These are phyloP conservation scores for Bungarus multicinctus DNA, from an alignment of 2,113 vertebrate genomes.

Conservation along the genomic window DNA sequence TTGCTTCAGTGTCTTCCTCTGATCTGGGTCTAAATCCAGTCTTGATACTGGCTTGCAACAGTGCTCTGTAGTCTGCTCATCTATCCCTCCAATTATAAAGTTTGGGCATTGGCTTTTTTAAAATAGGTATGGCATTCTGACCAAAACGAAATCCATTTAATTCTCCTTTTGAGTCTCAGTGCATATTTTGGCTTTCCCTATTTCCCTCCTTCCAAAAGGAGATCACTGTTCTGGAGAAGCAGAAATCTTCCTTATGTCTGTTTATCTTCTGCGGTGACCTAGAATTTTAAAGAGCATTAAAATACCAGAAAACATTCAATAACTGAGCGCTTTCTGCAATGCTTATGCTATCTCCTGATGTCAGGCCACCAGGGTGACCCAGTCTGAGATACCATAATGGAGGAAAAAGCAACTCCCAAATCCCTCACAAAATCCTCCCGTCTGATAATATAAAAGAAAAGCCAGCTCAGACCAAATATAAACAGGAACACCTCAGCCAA, in stretches of 20 bases:
- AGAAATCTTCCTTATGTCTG: conserved; percentile 32
- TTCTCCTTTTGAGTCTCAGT: background rate
- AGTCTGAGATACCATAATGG: conserved; percentile 46
- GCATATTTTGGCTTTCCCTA: background rate
- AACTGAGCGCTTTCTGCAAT: conserved; percentile 34
- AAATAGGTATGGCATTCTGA: background rate
- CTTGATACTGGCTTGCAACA: background rate
- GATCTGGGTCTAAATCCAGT: background rate
- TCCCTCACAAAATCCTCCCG: conserved; percentile 59
- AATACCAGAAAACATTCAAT: conserved; percentile 25
- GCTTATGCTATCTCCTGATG: conserved; percentile 53
- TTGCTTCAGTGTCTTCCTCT: background rate
- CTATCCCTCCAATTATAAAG: background rate
- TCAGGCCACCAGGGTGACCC: conserved; percentile 62
- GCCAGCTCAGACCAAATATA: conserved; percentile 62
- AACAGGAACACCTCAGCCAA: conserved; percentile 64
- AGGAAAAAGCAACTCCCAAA: conserved; percentile 49
- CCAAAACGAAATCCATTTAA: background rate
- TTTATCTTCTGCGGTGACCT: background rate
- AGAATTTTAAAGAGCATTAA: conserved; percentile 18
- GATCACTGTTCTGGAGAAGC: background rate
- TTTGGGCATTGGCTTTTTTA: background rate
- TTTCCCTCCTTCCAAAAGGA: conserved; percentile 12
- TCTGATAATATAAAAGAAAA: conserved; percentile 62
- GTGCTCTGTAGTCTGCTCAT: background rate